Evolutionary conservation across 2,113 vertebrate species (phyloP), one percentile per base, ranked within the genome.

Genomic region (Malurus elegans): DNA sequence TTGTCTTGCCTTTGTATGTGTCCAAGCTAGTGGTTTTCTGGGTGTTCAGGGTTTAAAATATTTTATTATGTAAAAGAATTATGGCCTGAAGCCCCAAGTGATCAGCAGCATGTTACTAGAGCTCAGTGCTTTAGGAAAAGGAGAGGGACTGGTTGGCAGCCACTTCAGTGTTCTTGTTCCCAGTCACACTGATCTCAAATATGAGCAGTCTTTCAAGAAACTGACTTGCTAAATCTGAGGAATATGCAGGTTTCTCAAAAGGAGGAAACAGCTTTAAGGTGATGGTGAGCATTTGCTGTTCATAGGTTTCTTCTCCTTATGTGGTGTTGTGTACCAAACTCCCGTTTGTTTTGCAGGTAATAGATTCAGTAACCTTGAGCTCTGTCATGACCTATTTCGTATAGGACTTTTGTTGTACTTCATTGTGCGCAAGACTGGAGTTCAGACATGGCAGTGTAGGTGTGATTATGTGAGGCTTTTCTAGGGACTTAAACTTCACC

Each of bases 301-400:
- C 0, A 1, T 31, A 18, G 17, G 14, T 57, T 24, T 73, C 10
- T 7, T 71, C 53, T 50, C 10, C 6, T 13, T 24, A 0, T 24
- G 15, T 44, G 8, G 29, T 64, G 14, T 18, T 51, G 13, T n/a
- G 7, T 65, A 32, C 21, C 11, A 51, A 56, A 42, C 9, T 28
- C 11, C 4, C 26, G 19, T 50, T 50, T 13, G 10, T 24, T 72
- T 20, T 9, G 4, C 25, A 21, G 10, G 9, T 62, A 10, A 4
- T 19, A 6, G 14, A 11, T 82, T 7, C 0, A 29, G 32, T 61
- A 29, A 24, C 13, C 4, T 44, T 58, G 18, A 69, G 15, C n/a
- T 74, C 7, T n/a, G 0, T 18, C 1, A 1, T 53, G 18, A 28
- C 8, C 32, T 67, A 0, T 18, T 51, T 7, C 0, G 4, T 50